These are phyloP conservation scores for Epinephelus moara DNA, from an alignment of 2,113 vertebrate species.

Conservation along the genomic window DNA sequence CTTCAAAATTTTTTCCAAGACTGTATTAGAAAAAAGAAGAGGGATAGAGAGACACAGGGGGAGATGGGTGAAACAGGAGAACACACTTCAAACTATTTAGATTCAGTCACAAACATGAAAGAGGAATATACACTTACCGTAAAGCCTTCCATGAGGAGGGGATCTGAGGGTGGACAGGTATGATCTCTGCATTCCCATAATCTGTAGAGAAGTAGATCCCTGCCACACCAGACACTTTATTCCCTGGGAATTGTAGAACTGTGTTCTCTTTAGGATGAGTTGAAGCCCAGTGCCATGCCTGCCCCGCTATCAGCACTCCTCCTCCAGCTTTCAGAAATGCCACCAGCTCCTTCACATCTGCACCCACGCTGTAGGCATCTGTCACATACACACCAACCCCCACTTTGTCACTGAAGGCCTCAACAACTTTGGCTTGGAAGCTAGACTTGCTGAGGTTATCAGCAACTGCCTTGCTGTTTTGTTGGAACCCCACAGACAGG, in stretches of 20 bases:
- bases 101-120: background rate
- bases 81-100: no score
- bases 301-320: conserved; percentile 89
- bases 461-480: conserved; percentile 72
- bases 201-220: conserved; percentile 90
- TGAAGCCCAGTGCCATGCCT: conserved; percentile 89
- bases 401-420: conserved; percentile 57
- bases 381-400: conserved; percentile 86
- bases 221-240: conserved; percentile 88
- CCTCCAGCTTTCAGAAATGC: conserved; percentile 88
- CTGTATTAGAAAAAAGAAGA: conserved; percentile 41
- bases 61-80: background rate
- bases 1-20: conserved; percentile 77
- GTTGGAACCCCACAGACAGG: conserved; percentile 82
- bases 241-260: conserved; percentile 87
- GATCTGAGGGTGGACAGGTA: conserved; percentile 86
- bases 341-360: conserved; percentile 75
- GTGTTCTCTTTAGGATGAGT: conserved; percentile 81
- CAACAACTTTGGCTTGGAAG: conserved; percentile 63
- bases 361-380: conserved; percentile 81
- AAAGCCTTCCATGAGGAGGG: conserved; percentile 86
- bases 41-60: conserved; percentile 61
- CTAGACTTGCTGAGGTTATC: conserved; percentile 76
- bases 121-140: conserved; percentile 81
- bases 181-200: conserved; percentile 71